phyloP scores from a whole-genome alignment of 2,797 vertebrate species.

The Echeneis naucrates region DNA sequence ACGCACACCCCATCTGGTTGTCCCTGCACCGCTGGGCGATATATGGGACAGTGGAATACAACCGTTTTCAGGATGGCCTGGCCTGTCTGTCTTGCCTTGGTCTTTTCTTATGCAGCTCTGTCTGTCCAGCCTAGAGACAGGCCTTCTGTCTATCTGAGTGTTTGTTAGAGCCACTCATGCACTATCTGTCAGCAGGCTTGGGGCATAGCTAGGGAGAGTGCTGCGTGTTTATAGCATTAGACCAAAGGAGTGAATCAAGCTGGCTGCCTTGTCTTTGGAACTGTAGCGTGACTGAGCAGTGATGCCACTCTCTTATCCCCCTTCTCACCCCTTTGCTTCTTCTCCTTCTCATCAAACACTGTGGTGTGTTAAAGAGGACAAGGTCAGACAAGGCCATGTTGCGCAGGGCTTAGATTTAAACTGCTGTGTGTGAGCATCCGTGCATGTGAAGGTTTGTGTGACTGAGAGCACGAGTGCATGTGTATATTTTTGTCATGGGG shows the following conservation, averaged over 20 bases:
- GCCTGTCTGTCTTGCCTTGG: conserved; percentile 37
- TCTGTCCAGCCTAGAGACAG: conserved; percentile 65
- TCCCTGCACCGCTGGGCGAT: conserved; percentile 53
- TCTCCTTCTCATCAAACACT: conserved; percentile 67
- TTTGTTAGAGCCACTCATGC: conserved; percentile 76
- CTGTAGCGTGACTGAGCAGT: conserved; percentile 73
- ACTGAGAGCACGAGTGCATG: conserved; percentile 27
- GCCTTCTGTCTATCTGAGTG: conserved; percentile 74
- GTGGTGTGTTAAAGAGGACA: conserved; percentile 55
- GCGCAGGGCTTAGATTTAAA: conserved; percentile 56
- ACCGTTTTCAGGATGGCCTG: conserved; percentile 54
- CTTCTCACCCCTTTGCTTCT: conserved; percentile 39
- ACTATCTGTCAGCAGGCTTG: conserved; percentile 74
- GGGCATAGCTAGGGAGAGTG: conserved; percentile 64
- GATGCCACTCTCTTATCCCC: conserved; percentile 53
- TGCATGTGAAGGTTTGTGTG: conserved; percentile 47
- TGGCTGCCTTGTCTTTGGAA: conserved; percentile 68
- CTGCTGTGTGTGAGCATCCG: conserved; percentile 32
- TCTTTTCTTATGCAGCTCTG: conserved; percentile 47
- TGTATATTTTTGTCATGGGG: conserved; percentile 36
- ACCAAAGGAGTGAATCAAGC: conserved; percentile 75
- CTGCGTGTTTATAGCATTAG: conserved; percentile 73
- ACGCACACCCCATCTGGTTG: conserved; percentile 41
- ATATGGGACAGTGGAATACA: conserved; percentile 48
- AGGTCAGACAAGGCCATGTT: conserved; percentile 69